Conservation (phyloP, 1,140 invertebrate genomes). For the Drosophila aff. region DNA sequence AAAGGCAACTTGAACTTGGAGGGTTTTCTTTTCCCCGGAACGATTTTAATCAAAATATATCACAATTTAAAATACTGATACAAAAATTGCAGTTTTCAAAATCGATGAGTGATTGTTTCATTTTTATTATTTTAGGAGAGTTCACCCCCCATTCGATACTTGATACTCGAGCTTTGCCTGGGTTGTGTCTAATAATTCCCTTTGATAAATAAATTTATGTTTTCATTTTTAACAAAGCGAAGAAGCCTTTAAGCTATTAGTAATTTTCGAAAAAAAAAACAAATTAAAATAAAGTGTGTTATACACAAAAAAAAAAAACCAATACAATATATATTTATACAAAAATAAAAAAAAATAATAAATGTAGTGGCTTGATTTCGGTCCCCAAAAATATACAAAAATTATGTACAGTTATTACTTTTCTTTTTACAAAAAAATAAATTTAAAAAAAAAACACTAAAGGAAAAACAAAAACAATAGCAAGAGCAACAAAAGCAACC, state of each 20-base stretch:
- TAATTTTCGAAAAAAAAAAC: constrained; percentile 38
- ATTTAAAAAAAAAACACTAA: constrained; percentile 20
- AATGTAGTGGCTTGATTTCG: constrained; percentile 47
- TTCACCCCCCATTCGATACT: constrained; percentile 12
- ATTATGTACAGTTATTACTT: constrained; percentile 40
- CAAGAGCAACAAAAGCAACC: constrained; percentile 25
- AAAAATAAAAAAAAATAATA: constrained; percentile 13
- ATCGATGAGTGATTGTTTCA: not conserved
- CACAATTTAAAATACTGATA: not conserved
- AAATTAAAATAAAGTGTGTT: not conserved
- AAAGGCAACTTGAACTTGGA: constrained; percentile 2
- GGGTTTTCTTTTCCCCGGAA: not conserved
- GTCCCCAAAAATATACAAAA: constrained; percentile 14
- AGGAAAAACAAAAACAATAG: constrained; percentile 14
- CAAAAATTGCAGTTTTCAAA: not conserved
- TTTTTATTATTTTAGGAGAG: not conserved
- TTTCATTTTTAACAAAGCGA: constrained; percentile 22
- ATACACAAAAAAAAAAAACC: constrained; percentile 7
- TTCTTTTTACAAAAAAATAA: constrained; percentile 6
- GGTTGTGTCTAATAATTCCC: constrained; percentile 34
- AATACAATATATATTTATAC: constrained; percentile 55
- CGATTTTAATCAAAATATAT: constrained; percentile 3
- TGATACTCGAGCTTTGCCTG: constrained; percentile 35
- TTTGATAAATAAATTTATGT: constrained; percentile 9
- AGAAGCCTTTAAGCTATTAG: constrained; percentile 45